Percentiles rank a stretch among this genome's conserved stretches.
Conservation (phyloP, 1,140 invertebrate genomes). For the Dreissena polymorpha region DNA sequence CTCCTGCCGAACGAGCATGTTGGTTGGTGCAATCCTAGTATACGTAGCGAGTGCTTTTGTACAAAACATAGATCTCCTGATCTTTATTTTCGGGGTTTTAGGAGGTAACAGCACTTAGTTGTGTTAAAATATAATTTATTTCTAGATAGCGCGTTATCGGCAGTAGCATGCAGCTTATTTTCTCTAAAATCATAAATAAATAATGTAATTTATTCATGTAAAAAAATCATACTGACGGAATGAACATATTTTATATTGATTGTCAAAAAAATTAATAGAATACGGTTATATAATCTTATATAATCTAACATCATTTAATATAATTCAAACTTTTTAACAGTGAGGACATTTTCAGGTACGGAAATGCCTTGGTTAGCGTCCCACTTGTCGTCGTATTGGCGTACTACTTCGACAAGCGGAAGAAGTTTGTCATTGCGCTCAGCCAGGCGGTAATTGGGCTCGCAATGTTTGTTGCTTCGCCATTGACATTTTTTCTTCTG, state of each 20-base stretch:
- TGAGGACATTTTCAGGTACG: slow-evolving; percentile 27
- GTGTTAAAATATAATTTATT: too few species aligned
- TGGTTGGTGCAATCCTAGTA: slow-evolving; percentile 90
- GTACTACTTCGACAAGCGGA: slow-evolving; percentile 49
- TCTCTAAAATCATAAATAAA: too few species aligned
- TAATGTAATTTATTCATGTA: too few species aligned
- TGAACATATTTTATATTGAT: too few species aligned
- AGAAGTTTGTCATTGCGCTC: slow-evolving; percentile 37
- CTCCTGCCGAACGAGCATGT: slow-evolving; percentile 93
- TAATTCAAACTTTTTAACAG: too few species aligned
- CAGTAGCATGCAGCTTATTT: too few species aligned
- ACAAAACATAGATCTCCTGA: slow-evolving; percentile 87
- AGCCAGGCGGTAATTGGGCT: slow-evolving; percentile 31
- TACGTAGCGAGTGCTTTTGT: slow-evolving; percentile 91
- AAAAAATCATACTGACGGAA: too few species aligned
- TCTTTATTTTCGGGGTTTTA: slow-evolving; percentile 90
- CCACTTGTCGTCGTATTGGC: slow-evolving; percentile 27
- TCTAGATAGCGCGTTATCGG: too few species aligned
- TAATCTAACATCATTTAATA: too few species aligned
- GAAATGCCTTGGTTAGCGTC: slow-evolving; percentile 19
- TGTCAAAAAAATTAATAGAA: too few species aligned
- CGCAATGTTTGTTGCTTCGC: slow-evolving; percentile 45
- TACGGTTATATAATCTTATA: too few species aligned
- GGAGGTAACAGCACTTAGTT: slow-evolving; percentile 84
- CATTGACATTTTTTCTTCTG: slow-evolving; percentile 30